phyloP scores from a whole-genome alignment of 2,113 vertebrate species.

The Speoplatyrhinus poulsoni region DNA sequence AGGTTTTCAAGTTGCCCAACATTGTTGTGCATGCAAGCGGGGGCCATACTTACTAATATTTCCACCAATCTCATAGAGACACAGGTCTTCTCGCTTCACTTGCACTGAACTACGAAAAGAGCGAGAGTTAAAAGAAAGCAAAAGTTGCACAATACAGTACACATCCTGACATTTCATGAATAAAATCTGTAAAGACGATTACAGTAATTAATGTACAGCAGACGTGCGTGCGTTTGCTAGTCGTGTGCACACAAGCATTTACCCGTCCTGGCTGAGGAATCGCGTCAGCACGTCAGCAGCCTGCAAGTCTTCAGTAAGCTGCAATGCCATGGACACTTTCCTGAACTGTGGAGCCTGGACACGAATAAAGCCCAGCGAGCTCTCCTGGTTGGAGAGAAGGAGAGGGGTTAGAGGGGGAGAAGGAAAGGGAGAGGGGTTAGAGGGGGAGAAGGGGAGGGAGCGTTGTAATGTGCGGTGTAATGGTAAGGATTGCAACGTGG shows the following conservation, averaged over 20 bases:
- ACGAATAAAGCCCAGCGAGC: constrained; percentile 88
- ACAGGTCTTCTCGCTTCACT: constrained; percentile 86
- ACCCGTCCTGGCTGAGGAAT: constrained; percentile 95
- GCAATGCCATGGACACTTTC: constrained; percentile 94
- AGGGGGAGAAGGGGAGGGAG: background rate
- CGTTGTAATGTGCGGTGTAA: background rate
- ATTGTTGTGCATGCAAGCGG: background rate
- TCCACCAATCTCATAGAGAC: constrained; percentile 94
- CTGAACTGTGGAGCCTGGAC: constrained; percentile 95
- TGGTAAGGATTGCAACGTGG: background rate
- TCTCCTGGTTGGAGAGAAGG: constrained; percentile 74
- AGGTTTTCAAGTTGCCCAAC: background rate
- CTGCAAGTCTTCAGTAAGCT: constrained; percentile 92
- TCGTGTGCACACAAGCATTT: constrained; percentile 5
- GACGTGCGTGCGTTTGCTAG: constrained; percentile 6
- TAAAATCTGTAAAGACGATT: background rate
- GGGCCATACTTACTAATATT: constrained; percentile 90
- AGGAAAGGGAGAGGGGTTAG: background rate
- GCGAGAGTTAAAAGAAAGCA: background rate
- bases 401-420: background rate
- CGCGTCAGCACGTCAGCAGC: constrained; percentile 88
- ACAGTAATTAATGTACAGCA: background rate
- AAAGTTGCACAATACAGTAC: background rate
- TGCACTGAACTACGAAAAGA: constrained; percentile 72
- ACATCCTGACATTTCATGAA: background rate